Base-by-base conservation (phyloP, 2,888 invertebrate genomes). In the Rhagonycha fulva region DNA sequence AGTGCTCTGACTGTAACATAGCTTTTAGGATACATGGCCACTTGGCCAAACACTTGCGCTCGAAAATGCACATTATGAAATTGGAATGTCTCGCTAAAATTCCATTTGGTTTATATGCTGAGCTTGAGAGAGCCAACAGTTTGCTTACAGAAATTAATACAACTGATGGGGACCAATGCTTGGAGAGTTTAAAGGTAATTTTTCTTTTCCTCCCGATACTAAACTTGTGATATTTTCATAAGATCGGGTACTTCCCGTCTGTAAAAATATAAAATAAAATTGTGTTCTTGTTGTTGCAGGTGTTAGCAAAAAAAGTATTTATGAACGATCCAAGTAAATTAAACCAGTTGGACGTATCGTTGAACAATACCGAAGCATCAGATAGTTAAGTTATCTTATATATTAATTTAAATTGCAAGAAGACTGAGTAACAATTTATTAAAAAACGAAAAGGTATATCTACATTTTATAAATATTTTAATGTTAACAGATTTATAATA, bases 21-120 rank as follows among this genome's bases (percentile, higher is more conserved):
- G 98, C 98, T 9, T 99, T 99, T 87, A 91, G 97, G 82, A 98
- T 98, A 84, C 98, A 98, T 85, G 99, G 98, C 0, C 98, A 98
- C 88, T 89, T 99, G 83, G 98, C 98, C 0, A 98, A 98, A 88
- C 99, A 99, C 90, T 90, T 99, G 78, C 93, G 98, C 74, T 97
- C 97, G 80, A 98, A 98, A 89, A 95, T 96, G 92, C 98, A 98
- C 86, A 97, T 98, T 62, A 96, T 96, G 93, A 94, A 96, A 83
- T 89, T 98, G 79, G 98, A 98, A 87, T 96, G 96, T 86, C 89
- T 97, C 79, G 96, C 96, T 75, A 97, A 97, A 88, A 89, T 98
- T 81, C 98, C 98, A 0, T 96, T 96, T 85, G 98, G 98, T 72
- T 95, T 97, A 66, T 97, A 97, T 86, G 96, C 97, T 10, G 96